Evolutionary conservation across 2,888 invertebrate genomes (phyloP), one percentile per base, ranked within the genome.

Genomic region (Amiota mariae): DNA sequence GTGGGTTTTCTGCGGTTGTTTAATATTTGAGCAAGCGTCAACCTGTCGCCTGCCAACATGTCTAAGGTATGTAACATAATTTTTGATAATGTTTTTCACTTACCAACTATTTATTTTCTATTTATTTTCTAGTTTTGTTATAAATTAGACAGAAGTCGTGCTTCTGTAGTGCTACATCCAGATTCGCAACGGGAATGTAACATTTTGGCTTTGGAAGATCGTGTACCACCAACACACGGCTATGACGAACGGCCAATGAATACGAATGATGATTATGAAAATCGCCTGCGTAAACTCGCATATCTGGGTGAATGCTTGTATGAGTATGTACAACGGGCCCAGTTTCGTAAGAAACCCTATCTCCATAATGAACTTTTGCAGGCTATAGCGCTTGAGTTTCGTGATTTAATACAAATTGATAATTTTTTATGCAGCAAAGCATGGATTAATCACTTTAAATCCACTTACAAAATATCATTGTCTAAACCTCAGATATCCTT

Each of bases 221-320:
- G 88, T 12, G 87, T 89, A 1, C 84, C 81, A 36, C 89, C 79
- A 56, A 89, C 89, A 59, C 79, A 85, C 3, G 88, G 88, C 47
- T 89, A 88, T 73, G 88, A 89, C 64, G 82, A 86, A 18, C 78
- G 83, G 18, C 89, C 89, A 3, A 87, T 88, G 83, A 89, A 89
- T 71, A 88, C 87, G 51, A 88, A n/a, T n/a, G n/a, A n/a, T n/a
- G n/a, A n/a, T n/a, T n/a, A n/a, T 24, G 24, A 24, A 24, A 24
- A 2, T 2, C 24, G 24, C 24, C 3, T 24, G 24, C 24, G 82
- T 9, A 89, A 89, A 70, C 79, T 88, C 2, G 79, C 82, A 66
- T 87, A 88, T 71, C 77, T 89, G 15, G 87, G 86, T 8, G 85
- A 87, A 70, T 89, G 89, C 54, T 78, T 89, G 56, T 89, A 87